Percentiles rank a stretch among this genome's conserved stretches.
Evolutionary conservation across 1,140 invertebrate species (phyloP).

Genomic region (Stenopsyche tienmushanensis): DNA sequence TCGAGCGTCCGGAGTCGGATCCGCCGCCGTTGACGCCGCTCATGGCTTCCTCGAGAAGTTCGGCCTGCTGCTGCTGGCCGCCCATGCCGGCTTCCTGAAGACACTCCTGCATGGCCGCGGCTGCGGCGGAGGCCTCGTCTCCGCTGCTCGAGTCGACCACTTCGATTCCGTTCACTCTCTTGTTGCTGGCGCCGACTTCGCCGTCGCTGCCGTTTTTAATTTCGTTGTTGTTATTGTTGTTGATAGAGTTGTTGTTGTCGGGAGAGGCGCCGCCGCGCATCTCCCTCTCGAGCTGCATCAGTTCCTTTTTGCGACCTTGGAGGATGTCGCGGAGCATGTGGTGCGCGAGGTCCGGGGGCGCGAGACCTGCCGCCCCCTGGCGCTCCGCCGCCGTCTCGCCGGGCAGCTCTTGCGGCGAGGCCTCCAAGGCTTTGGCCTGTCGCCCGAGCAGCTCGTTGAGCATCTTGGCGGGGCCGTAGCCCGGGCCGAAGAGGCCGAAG

Average conservation of each 20-base stretch:
- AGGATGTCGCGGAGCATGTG: slow-evolving; percentile 82
- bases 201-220: slow-evolving; percentile 44
- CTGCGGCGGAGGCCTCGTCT: slow-evolving; percentile 58
- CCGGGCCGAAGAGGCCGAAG: slow-evolving; percentile 75
- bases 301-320: slow-evolving; percentile 76
- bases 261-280: slow-evolving; percentile 49
- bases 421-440: slow-evolving; percentile 59
- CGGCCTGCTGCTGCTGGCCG: slow-evolving; percentile 54
- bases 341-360: slow-evolving; percentile 67
- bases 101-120: slow-evolving; percentile 61
- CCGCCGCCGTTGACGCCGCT: slow-evolving; percentile 65
- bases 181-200: slow-evolving; percentile 43
- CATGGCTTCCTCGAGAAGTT: slow-evolving; percentile 58
- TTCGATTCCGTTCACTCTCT: slow-evolving; percentile 47
- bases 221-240: slow-evolving; percentile 54
- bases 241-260: slow-evolving; percentile 58
- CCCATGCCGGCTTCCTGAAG: slow-evolving; percentile 59
- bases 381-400: slow-evolving; percentile 63
- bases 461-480: slow-evolving; percentile 81
- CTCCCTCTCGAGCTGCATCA: slow-evolving; percentile 65
- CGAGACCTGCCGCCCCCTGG: slow-evolving; percentile 45
- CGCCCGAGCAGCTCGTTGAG: slow-evolving; percentile 79
- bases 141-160: slow-evolving; percentile 64
- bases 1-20: slow-evolving; percentile 66
- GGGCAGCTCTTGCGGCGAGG: slow-evolving; percentile 52